Percentiles rank a stretch among this genome's conserved stretches.
Evolutionary conservation across 2,888 invertebrate species (phyloP).

Genomic region (Salticus scenicus): DNA sequence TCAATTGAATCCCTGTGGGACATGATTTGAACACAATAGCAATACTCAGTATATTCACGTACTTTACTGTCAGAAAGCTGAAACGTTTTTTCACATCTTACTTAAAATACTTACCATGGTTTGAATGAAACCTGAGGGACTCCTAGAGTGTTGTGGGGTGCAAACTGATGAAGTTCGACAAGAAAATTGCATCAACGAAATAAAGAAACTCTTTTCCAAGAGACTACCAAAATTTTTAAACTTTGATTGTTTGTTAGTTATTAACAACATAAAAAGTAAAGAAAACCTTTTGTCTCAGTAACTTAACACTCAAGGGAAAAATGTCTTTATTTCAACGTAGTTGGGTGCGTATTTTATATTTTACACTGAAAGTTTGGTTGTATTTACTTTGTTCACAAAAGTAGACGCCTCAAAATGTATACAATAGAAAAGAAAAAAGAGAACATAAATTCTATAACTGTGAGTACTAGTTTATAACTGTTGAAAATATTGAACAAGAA

Average conservation of each 20-base stretch:
- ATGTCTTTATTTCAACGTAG: too few species aligned
- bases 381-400: too few species aligned
- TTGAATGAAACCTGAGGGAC: not conserved
- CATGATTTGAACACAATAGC: not conserved
- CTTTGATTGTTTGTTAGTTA: constrained; percentile 1
- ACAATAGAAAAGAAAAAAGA: too few species aligned
- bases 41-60: constrained; percentile 1
- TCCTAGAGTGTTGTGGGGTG: not conserved
- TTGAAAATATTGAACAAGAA: too few species aligned
- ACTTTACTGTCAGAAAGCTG: not conserved
- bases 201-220: not conserved
- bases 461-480: too few species aligned
- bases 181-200: constrained; percentile 3
- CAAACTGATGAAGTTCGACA: constrained; percentile 9
- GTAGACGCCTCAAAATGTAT: too few species aligned
- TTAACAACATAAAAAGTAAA: not conserved
- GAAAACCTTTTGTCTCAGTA: not conserved
- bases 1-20: not conserved
- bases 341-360: too few species aligned
- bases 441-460: too few species aligned
- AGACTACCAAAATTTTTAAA: not conserved
- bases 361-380: too few species aligned
- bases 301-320: too few species aligned
- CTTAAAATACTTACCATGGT: not conserved
- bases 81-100: not conserved